Conservation (phyloP, 2,888 invertebrate species). For the Heliconius cydno region DNA sequence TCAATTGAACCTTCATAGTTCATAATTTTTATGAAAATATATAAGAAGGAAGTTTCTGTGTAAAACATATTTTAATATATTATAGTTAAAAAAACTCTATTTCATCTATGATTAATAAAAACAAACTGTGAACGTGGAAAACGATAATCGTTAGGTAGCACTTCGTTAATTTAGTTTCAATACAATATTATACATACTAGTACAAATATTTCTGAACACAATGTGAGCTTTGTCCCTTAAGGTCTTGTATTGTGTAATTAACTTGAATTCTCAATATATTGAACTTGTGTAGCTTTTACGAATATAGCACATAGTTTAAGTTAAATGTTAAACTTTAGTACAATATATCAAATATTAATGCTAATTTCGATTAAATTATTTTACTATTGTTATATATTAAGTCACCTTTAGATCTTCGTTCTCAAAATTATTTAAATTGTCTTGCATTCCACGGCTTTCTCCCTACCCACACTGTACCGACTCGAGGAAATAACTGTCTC, state of each 20-base stretch:
- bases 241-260: not conserved
- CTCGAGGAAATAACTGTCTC: no score
- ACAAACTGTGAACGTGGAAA: no score
- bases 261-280: not conserved
- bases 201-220: not conserved
- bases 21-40: no score
- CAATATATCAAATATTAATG: not conserved
- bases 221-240: not conserved
- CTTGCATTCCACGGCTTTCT: no score
- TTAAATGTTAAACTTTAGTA: not conserved
- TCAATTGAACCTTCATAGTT: no score
- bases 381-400: not conserved
- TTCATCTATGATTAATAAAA: no score
- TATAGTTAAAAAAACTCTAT: no score
- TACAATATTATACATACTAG: not conserved
- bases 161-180: not conserved
- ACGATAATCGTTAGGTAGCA: not conserved
- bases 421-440: no score
- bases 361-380: not conserved
- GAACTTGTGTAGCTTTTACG: not conserved
- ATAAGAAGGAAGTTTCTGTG: no score
- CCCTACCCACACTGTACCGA: no score
- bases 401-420: no score
- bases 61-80: no score
- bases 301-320: not conserved